A percentile compares a stretch with the other conserved stretches of the same genome.
These are phyloP conservation scores for Drosophila miranda DNA, from an alignment of 1,140 invertebrate species.

Conservation along the genomic window DNA sequence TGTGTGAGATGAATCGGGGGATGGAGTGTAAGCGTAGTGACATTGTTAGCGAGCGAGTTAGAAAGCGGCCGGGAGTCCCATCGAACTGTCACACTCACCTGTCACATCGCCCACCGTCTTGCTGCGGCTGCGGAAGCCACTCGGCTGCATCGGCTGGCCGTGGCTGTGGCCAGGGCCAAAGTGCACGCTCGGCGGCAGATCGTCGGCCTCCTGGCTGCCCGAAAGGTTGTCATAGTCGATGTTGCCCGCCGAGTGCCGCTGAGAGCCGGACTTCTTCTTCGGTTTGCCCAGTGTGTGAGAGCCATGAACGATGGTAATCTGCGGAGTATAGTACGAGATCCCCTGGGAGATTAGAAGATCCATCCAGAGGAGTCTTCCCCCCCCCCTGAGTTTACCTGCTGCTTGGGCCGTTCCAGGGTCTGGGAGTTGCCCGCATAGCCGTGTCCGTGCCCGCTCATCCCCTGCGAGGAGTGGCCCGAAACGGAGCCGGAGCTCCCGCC, in stretches of 20 bases:
- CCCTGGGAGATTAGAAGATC: no score
- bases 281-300: slow-evolving; percentile 89
- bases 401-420: slow-evolving; percentile 85
- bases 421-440: slow-evolving; percentile 83
- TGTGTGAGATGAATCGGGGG: slow-evolving; percentile 44
- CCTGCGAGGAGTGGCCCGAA: slow-evolving; percentile 70
- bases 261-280: slow-evolving; percentile 88
- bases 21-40: slow-evolving; percentile 6
- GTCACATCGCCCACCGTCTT: slow-evolving; percentile 93
- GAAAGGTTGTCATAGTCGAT: slow-evolving; percentile 92
- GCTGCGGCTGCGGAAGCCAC: slow-evolving; percentile 91
- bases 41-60: slow-evolving; percentile 22
- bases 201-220: slow-evolving; percentile 84
- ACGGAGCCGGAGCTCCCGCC: slow-evolving; percentile 81
- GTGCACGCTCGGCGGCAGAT: slow-evolving; percentile 81
- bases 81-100: slow-evolving; percentile 83
- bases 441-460: slow-evolving; percentile 41
- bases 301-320: slow-evolving; percentile 86
- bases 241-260: slow-evolving; percentile 94
- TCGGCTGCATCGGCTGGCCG: slow-evolving; percentile 72
- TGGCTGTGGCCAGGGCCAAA: slow-evolving; percentile 65
- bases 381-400: slow-evolving; percentile 77
- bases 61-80: not conserved
- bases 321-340: slow-evolving; percentile 1
- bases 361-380: not conserved